Evolutionary conservation across 2,113 vertebrate genomes (phyloP), one percentile per base, ranked within the genome.

Genomic region (Oryzias celebensis): DNA sequence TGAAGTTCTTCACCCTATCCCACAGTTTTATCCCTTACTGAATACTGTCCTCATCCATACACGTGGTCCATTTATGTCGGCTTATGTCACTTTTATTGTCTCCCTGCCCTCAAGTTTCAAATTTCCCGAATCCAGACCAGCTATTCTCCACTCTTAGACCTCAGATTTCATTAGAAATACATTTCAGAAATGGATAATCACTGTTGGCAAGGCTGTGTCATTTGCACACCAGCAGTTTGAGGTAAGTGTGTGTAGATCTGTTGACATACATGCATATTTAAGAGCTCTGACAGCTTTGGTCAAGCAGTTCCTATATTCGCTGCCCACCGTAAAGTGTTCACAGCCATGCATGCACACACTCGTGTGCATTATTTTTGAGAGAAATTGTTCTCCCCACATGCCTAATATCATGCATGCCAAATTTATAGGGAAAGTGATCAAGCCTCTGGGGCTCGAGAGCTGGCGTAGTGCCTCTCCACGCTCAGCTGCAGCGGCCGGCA

Each of bases 401-500:
- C 17, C 1, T 49, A 66, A 71, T 61, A 41, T 67, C 68, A 55
- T 51, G 43, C 61, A 36, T 77, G 63, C 57, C 18, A 44, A 73
- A 78, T 83, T 79, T 64, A 66, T 79, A 70, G 73, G 62, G 69
- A 69, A 65, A 58, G 62, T 74, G 73, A 69, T 81, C 78, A 77
- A 64, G 75, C 63, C 78, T 73, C 64, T 62, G 54, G 75, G 82
- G 66, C 82, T 89, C 78, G 76, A 90, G 82, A 73, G 65, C 68
- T 49, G 67, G 65, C 73, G 72, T 73, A 81, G 73, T 72, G 71
- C 66, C 74, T 85, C 82, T 78, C 84, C 66, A 83, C 65, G 48
- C 76, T 78, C 73, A 68, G 62, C 76, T 43, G 62, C 68, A 72
- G 46, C 59, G 75, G 78, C 68, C 72, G 14, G 41, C 64, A 43